Conservation (phyloP, 2,797 vertebrate genomes). For the Coregonus ussuriensis region DNA sequence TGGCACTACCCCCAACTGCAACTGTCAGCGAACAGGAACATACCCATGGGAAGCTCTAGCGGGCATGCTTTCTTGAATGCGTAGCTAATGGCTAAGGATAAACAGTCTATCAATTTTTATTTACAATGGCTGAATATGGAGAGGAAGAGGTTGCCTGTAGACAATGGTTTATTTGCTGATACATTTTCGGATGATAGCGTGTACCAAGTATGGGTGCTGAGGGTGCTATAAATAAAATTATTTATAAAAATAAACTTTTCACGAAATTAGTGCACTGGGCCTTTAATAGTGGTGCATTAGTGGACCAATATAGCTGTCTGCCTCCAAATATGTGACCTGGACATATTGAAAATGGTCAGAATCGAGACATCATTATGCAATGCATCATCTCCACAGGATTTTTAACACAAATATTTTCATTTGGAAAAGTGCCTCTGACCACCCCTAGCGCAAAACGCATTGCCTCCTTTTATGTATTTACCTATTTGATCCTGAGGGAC, state of each 20-base stretch:
- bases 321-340: not conserved
- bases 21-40: not conserved
- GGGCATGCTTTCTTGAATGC: not conserved
- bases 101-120: not conserved
- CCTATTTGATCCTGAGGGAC: slow-evolving; percentile 4
- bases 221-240: no score
- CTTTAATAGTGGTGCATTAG: no score
- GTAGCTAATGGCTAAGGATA: not conserved
- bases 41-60: not conserved
- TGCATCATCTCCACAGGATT: slow-evolving; percentile 35
- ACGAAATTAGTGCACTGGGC: no score
- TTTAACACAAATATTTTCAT: slow-evolving; percentile 48
- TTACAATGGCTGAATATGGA: slow-evolving; percentile 42
- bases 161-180: slow-evolving; percentile 78
- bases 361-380: slow-evolving; percentile 45
- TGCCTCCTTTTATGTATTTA: slow-evolving; percentile 37
- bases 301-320: no score
- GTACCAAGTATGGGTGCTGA: slow-evolving; percentile 16
- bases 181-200: slow-evolving; percentile 70
- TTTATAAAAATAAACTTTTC: no score
- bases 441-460: slow-evolving; percentile 24
- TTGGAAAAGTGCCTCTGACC: slow-evolving; percentile 46
- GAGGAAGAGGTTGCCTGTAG: slow-evolving; percentile 72
- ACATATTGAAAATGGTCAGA: not conserved
- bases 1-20: not conserved